These are phyloP conservation scores for Anomalospiza imberbis DNA, from an alignment of 2,797 vertebrate genomes.

Conservation along the genomic window DNA sequence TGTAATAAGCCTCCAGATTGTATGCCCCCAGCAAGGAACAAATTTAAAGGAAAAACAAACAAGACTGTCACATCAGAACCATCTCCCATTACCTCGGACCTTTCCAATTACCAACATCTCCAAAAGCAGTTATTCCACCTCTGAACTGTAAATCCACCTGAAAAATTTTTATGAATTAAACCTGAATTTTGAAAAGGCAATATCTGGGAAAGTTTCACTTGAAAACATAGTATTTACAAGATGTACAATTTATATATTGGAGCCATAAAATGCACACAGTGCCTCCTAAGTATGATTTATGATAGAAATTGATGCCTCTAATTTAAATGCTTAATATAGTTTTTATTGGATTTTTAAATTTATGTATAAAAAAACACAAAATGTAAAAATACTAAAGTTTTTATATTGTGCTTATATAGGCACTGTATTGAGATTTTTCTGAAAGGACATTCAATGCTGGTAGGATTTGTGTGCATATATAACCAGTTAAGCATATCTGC, in stretches of 20 bases:
- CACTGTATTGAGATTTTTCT: not conserved
- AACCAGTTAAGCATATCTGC: not conserved
- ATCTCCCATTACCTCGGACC: not conserved
- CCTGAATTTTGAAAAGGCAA: not conserved
- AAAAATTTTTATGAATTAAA: not conserved
- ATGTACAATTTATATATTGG: not conserved
- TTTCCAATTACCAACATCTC: not conserved
- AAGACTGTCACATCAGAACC: not conserved
- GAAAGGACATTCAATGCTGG: not conserved
- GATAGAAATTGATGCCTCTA: not conserved
- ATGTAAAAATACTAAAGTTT: not conserved
- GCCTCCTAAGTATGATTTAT: not conserved
- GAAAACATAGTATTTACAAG: not conserved
- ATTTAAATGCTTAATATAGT: not conserved
- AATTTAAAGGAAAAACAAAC: slow-evolving; percentile 26
- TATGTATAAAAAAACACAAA: not conserved
- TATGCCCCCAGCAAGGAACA: not conserved
- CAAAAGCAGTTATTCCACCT: not conserved
- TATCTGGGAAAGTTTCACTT: not conserved
- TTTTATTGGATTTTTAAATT: not conserved
- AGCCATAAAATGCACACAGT: not conserved
- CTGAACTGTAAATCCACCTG: not conserved
- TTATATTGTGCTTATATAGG: not conserved
- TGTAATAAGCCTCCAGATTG: not conserved
- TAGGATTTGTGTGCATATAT: not conserved